phyloP scores from a whole-genome alignment of 2,888 invertebrate species.

The Arenicola marina region DNA sequence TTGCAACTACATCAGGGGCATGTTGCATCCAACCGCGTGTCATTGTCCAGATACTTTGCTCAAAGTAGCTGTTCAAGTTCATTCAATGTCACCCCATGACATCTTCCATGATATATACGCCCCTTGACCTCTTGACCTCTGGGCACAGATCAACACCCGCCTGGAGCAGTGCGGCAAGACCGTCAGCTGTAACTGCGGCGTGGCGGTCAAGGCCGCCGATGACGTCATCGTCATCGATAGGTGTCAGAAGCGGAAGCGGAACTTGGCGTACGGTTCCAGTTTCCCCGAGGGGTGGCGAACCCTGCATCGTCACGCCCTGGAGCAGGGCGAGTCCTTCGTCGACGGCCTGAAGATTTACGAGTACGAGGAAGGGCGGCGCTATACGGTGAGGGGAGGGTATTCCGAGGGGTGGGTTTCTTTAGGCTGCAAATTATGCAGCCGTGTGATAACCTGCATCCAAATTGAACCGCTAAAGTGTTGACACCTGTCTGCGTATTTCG shows the following conservation, averaged over 20 bases:
- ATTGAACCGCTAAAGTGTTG: no score
- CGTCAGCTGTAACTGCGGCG: conserved; percentile 34
- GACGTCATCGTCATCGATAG: conserved; percentile 35
- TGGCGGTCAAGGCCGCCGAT: conserved; percentile 32
- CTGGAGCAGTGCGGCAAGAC: conserved; percentile 23
- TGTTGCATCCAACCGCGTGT: no score
- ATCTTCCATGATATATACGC: no score
- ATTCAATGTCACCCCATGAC: no score
- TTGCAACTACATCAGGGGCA: no score
- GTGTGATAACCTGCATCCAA: no score
- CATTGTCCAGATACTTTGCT: no score
- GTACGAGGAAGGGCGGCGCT: conserved; percentile 27
- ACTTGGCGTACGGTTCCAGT: conserved; percentile 23
- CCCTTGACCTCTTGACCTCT: no score
- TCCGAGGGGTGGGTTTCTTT: no score
- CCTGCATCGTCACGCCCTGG: conserved; percentile 29
- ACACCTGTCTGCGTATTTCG: no score
- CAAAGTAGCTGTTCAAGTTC: no score
- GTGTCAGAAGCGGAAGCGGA: conserved; percentile 20
- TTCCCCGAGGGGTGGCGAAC: conserved; percentile 32
- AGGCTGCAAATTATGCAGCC: no score
- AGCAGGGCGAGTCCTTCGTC: conserved; percentile 27
- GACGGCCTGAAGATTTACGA: conserved; percentile 29
- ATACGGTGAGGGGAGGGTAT: conserved; percentile 20
- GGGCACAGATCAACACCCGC: conserved; percentile 26